Evolutionary conservation across 2,113 vertebrate species (phyloP).

Genomic region (Lipophrys pholis): DNA sequence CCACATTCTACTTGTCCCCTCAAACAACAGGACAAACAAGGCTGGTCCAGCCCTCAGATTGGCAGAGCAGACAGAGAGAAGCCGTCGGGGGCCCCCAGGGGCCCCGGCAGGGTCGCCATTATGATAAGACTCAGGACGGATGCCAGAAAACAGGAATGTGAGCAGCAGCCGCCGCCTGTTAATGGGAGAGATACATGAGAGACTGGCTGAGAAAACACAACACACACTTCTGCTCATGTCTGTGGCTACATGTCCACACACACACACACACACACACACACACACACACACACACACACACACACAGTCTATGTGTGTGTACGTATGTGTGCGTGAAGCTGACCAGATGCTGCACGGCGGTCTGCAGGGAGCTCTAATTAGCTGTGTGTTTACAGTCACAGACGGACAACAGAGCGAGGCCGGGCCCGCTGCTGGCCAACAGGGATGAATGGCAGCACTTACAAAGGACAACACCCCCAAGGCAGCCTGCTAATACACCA

Average conservation of each 20-base stretch:
- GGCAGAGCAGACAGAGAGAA: conserved; percentile 41
- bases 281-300: neutral
- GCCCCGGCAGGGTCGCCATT: conserved; percentile 25
- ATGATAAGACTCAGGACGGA: conserved; percentile 38
- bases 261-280: neutral
- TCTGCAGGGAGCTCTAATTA: conserved; percentile 73
- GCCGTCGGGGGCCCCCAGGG: conserved; percentile 20
- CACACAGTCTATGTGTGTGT: neutral
- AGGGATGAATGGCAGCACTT: conserved; percentile 41
- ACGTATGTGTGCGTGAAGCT: conserved; percentile 33
- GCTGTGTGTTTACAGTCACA: conserved; percentile 72
- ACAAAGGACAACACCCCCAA: conserved; percentile 58
- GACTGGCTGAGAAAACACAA: conserved; percentile 19
- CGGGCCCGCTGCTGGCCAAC: conserved; percentile 52
- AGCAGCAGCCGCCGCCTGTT: conserved; percentile 3
- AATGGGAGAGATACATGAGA: conserved; percentile 18
- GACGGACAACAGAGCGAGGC: conserved; percentile 59
- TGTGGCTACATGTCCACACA: neutral
- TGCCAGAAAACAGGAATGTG: conserved; percentile 48
- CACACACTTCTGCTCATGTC: conserved; percentile 13
- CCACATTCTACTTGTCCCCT: conserved; percentile 26
- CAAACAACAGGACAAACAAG: conserved; percentile 20
- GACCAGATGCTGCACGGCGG: conserved; percentile 65
- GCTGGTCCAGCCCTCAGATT: conserved; percentile 49
- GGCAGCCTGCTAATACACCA: conserved; percentile 36